phyloP scores from a whole-genome alignment of 2,797 vertebrate genomes.

The Scarus forsteni region DNA sequence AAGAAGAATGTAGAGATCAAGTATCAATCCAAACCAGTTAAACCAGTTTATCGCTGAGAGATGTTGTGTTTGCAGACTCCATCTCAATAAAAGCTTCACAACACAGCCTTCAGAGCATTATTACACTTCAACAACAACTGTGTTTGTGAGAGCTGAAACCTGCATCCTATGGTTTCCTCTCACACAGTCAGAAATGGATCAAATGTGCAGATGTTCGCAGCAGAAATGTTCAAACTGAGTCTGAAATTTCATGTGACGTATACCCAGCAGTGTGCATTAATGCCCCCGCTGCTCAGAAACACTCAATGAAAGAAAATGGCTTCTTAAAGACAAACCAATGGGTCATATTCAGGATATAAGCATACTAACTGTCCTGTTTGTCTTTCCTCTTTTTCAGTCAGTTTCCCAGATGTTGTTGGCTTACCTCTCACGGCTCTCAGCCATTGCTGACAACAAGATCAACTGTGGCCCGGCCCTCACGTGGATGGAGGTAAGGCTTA shows the following conservation, averaged over 20 bases:
- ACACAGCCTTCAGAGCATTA: neutral
- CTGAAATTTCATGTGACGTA: conserved; percentile 1
- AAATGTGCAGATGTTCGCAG: conserved; percentile 1
- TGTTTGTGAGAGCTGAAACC: conserved; percentile 1
- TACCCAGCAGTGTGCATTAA: neutral
- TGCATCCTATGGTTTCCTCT: neutral
- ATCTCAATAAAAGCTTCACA: conserved; percentile 33
- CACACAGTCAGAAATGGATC: neutral
- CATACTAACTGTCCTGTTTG: conserved; percentile 12
- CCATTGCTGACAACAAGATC: conserved; percentile 98
- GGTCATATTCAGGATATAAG: neutral
- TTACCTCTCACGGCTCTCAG: conserved; percentile 95
- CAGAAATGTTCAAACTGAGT: conserved; percentile 21
- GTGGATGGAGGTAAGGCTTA: conserved; percentile 95
- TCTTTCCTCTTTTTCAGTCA: conserved; percentile 80
- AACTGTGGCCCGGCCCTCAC: conserved; percentile 98
- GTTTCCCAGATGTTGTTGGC: conserved; percentile 98
- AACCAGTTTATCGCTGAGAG: conserved; percentile 51
- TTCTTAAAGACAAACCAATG: neutral
- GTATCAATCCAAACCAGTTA: conserved; percentile 42
- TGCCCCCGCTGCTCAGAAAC: neutral
- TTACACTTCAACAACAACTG: conserved; percentile 16
- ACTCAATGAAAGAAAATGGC: neutral
- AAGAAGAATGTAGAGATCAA: conserved; percentile 27
- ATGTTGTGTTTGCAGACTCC: conserved; percentile 1